phyloP scores from a whole-genome alignment of 2,113 vertebrate genomes.

The Terrapene triunguis region DNA sequence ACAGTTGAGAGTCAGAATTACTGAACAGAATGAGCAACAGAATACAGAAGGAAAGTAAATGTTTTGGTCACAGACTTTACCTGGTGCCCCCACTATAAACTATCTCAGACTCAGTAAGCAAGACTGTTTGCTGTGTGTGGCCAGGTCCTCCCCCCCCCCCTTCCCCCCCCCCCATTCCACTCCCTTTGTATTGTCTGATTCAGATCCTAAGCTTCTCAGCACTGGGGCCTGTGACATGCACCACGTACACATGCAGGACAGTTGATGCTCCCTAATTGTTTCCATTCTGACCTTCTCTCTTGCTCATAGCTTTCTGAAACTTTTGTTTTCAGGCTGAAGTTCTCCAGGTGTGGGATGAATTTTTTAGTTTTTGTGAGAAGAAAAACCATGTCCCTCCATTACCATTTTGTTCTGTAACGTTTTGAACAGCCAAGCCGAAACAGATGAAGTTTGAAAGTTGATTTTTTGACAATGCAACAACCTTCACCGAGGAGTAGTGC shows the following conservation, averaged over 20 bases:
- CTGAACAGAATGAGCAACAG: background rate
- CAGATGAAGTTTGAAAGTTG: background rate
- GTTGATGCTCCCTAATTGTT: background rate
- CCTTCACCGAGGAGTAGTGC: background rate
- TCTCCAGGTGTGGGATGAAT: background rate
- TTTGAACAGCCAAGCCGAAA: background rate
- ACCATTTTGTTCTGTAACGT: background rate
- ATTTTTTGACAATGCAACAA: background rate
- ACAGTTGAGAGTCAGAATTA: background rate
- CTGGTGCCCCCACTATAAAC: background rate
- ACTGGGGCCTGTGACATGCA: background rate
- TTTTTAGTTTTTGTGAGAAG: background rate
- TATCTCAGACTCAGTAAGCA: background rate
- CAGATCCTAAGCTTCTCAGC: background rate
- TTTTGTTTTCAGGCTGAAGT: background rate
- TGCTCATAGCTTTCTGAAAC: background rate
- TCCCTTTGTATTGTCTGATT: background rate
- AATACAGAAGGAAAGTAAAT: background rate
- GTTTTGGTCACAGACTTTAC: background rate
- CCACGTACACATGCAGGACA: background rate
- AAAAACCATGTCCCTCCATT: background rate
- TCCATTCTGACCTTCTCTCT: background rate
- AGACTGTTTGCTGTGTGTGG: background rate
- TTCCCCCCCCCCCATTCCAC: background rate
- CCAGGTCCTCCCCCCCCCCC: background rate